phyloP scores from a whole-genome alignment of 2,113 vertebrate genomes.

The Tapirus terrestris region DNA sequence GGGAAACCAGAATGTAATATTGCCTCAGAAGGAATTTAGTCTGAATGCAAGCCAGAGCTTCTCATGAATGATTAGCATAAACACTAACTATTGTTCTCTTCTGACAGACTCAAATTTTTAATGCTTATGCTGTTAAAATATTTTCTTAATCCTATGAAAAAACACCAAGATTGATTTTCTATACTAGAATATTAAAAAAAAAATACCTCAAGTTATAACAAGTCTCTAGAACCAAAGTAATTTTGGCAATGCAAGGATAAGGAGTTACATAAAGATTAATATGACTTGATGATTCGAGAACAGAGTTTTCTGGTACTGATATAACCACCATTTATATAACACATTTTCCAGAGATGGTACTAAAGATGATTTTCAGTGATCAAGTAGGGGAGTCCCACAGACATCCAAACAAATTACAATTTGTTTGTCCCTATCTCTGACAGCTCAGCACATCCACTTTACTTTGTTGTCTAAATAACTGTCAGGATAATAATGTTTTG shows the following conservation, averaged over 20 bases:
- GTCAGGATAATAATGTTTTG: not conserved
- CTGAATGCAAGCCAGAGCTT: not conserved
- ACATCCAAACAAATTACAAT: not conserved
- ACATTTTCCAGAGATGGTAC: conserved; percentile 22
- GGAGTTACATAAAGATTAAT: not conserved
- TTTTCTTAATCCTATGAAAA: conserved; percentile 21
- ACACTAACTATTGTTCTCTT: not conserved
- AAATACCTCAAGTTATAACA: not conserved
- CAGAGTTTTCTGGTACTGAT: not conserved
- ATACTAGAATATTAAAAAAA: not conserved
- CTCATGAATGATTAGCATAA: not conserved
- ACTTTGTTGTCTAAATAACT: conserved; percentile 36
- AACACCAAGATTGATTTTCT: conserved; percentile 7
- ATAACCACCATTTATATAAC: not conserved
- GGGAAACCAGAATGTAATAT: not conserved
- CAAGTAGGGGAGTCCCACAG: not conserved
- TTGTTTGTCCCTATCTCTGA: not conserved
- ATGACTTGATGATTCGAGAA: not conserved
- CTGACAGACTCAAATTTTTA: not conserved
- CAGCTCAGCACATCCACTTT: not conserved
- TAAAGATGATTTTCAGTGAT: conserved; percentile 25
- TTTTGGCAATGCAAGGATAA: not conserved
- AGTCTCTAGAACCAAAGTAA: conserved; percentile 12
- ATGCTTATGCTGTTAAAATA: not conserved
- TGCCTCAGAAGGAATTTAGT: not conserved